Base-by-base conservation (phyloP, 2,797 vertebrate species). In the Jordanella pulchra region DNA sequence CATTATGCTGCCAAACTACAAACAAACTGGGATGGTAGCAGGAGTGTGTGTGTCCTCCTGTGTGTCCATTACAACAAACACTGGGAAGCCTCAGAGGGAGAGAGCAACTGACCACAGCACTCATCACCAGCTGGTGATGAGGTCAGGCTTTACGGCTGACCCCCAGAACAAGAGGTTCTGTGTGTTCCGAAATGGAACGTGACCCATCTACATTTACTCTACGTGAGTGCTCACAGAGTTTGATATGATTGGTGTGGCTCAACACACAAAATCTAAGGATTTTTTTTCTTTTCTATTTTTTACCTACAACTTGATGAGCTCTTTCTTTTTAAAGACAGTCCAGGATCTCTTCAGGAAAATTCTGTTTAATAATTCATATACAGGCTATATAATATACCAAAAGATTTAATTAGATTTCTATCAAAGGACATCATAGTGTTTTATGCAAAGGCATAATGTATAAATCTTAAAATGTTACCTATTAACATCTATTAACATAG, bases 101-200 rank as follows among this genome's bases (percentile, higher is more conserved):
- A 71, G 55, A 44, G 77, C 67, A 61, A n/a, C 73, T 72, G 79
- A 79, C 84, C 72, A 66, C 79, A 63, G 80, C 79, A 72, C 82
- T 82, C 86, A 88, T 89, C 87, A 83, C 63, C 81, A 81, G 84
- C 81, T 82, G 84, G 48, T 78, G 89, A 89, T 92, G 91, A 89
- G 89, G 91, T 92, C 89, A 86, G 82, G 72, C 80, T 79, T 86
- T 69, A 86, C 86, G 80, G 74, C 81, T 84, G 87, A 89, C 84
- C 89, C 82, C 32, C 72, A 64, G 69, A 83, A 89, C 86, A 89
- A 85, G 77, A 75, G 77, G 64, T 68, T 82, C 64, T 77, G 56
- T 88, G 81, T 82, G 71, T 65, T 72, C 76, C 25, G 47, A 75
- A 83, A 84, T 67, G 81, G 86, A 79, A 78, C 75, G 64, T 4